Conservation (phyloP, 2,113 vertebrate species). For the Rhinogobius similis region DNA sequence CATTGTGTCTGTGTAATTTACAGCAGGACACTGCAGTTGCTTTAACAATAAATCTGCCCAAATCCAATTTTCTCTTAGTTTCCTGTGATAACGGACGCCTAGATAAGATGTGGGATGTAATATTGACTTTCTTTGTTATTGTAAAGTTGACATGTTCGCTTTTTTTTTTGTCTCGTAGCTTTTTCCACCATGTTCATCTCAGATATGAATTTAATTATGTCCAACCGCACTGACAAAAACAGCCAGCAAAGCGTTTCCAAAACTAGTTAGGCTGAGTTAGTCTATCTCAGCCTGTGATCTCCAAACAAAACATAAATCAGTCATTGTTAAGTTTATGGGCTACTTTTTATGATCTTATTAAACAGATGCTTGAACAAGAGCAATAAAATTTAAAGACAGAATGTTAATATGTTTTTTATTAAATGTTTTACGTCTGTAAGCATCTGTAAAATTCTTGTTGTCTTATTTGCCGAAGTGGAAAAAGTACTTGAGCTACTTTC, state of each 20-base stretch:
- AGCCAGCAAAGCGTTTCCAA: background rate
- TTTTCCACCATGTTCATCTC: background rate
- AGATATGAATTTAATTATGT: background rate
- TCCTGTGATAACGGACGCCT: conserved; percentile 13
- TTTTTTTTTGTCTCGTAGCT: background rate
- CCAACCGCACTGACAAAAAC: background rate
- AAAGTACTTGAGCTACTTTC: background rate
- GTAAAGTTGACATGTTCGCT: background rate
- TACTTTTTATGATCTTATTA: background rate
- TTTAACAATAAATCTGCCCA: conserved; percentile 25
- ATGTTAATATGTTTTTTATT: conserved; percentile 13
- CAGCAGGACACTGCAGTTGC: conserved; percentile 4
- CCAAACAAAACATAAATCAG: conserved; percentile 1
- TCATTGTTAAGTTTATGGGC: conserved; percentile 9
- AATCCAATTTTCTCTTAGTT: conserved; percentile 44
- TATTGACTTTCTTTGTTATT: conserved; percentile 10
- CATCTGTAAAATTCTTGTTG: conserved; percentile 7
- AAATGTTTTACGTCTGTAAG: background rate
- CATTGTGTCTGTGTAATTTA: background rate
- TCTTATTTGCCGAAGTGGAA: background rate
- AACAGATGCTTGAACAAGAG: conserved; percentile 14
- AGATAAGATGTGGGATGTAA: conserved; percentile 14
- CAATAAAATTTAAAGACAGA: conserved; percentile 14
- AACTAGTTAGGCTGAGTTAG: background rate
- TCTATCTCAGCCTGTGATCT: conserved; percentile 5